Conservation (phyloP, 1,140 invertebrate genomes). For the Nasonia longicornis region DNA sequence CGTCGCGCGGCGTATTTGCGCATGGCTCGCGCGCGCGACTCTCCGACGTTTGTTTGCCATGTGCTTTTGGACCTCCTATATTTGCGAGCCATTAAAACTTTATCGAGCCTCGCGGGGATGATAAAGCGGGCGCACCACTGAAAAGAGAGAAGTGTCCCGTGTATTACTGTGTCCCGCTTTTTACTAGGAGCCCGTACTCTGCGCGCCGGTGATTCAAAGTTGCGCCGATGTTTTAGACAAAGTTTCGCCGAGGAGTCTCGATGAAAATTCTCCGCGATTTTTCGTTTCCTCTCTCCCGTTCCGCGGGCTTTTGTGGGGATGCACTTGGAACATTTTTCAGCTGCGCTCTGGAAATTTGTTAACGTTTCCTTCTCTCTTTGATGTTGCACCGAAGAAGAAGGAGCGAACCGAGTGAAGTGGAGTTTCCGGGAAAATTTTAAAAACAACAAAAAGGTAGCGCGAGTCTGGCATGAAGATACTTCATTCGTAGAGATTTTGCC, state of each 20-base stretch:
- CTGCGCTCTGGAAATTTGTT: background rate
- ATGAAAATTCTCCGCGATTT: slow-evolving; percentile 1
- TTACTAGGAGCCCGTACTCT: background rate
- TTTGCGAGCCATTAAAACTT: slow-evolving; percentile 52
- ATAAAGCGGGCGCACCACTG: slow-evolving; percentile 4
- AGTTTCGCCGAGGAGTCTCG: background rate
- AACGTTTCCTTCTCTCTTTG: background rate
- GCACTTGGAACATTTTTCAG: background rate
- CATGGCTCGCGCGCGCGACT: slow-evolving; percentile 13
- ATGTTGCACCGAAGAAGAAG: background rate
- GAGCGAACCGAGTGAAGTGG: too few relatives aligned
- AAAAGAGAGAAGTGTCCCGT: background rate
- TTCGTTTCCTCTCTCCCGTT: background rate
- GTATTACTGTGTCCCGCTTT: slow-evolving; percentile 5
- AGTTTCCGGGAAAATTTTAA: background rate
- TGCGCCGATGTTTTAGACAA: slow-evolving; percentile 17
- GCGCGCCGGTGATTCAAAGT: slow-evolving; percentile 9
- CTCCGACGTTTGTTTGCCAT: slow-evolving; percentile 43
- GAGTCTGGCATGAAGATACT: too few relatives aligned
- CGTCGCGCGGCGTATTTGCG: background rate
- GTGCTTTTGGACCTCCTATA: slow-evolving; percentile 41
- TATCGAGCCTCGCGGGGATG: slow-evolving; percentile 24
- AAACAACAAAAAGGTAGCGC: too few relatives aligned
- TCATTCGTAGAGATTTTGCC: background rate
- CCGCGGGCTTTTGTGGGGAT: background rate